Evolutionary conservation across 2,888 invertebrate species (phyloP).

Genomic region (Autographa pulchrina): DNA sequence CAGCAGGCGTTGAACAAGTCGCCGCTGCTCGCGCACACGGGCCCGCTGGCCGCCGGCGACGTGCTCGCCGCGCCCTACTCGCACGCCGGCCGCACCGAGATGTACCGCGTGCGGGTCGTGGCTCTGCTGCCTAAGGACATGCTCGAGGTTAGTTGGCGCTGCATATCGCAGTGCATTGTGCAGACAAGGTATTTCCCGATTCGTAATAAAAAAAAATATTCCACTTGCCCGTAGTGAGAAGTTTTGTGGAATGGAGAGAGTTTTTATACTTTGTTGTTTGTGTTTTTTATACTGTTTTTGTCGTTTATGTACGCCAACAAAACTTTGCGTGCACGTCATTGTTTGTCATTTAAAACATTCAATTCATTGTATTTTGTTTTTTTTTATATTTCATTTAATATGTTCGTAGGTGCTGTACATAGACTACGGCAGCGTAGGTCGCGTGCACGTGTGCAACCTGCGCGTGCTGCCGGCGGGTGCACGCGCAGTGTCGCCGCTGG

Average conservation of each 20-base stretch:
- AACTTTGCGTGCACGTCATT: no score
- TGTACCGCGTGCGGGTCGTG: conserved; percentile 89
- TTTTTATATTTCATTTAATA: neutral
- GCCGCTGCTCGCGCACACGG: conserved; percentile 64
- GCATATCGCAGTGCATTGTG: no score
- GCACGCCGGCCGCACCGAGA: conserved; percentile 65
- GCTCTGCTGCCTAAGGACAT: conserved; percentile 73
- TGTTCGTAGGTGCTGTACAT: conserved; percentile 91
- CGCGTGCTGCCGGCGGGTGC: conserved; percentile 75
- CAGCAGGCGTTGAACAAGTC: conserved; percentile 63
- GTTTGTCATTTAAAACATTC: no score
- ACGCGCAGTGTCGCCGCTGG: conserved; percentile 84
- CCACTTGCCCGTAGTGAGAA: no score
- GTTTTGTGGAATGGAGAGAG: no score
- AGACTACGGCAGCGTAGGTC: conserved; percentile 92
- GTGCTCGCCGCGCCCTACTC: conserved; percentile 90
- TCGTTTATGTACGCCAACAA: no score
- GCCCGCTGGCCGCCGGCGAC: conserved; percentile 77
- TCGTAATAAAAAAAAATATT: no score
- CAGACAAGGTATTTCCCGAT: no score
- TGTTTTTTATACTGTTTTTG: no score
- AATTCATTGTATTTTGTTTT: no score
- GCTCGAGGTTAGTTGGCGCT: conserved; percentile 69
- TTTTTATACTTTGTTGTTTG: no score
- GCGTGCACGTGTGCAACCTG: conserved; percentile 82